phyloP scores from a whole-genome alignment of 64 coral and sea anemone genomes.

The Catalaphyllia jardinei region DNA sequence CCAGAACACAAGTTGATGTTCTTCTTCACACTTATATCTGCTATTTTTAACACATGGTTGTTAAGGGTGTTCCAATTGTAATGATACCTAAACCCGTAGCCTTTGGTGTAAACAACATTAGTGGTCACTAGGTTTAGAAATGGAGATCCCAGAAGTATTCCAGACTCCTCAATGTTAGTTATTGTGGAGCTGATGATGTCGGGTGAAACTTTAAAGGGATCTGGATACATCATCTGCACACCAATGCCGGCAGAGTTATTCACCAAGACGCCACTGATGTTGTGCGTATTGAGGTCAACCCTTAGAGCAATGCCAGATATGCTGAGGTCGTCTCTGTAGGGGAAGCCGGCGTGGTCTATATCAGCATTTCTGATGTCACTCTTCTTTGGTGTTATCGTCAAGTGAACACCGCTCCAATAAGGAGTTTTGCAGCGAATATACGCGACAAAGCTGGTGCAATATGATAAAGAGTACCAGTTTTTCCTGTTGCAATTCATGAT shows the following conservation, averaged over 20 bases:
- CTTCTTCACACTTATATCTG: slow-evolving; percentile 4
- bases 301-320: slow-evolving; percentile 56
- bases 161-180: slow-evolving; percentile 30
- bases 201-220: slow-evolving; percentile 12
- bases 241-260: slow-evolving; percentile 38
- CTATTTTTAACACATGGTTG: slow-evolving; percentile 21
- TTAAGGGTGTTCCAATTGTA: slow-evolving; percentile 30
- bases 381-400: slow-evolving; percentile 46
- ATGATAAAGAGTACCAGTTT: slow-evolving; percentile 15
- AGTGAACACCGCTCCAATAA: slow-evolving; percentile 69
- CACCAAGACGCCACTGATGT: slow-evolving; percentile 39
- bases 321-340: slow-evolving; percentile 62
- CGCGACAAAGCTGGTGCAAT: slow-evolving; percentile 20
- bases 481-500: slow-evolving; percentile 37
- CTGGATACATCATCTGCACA: slow-evolving; percentile 43
- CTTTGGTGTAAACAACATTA: slow-evolving; percentile 29
- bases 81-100: slow-evolving; percentile 19
- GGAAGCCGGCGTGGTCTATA: slow-evolving; percentile 54
- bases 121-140: slow-evolving; percentile 15
- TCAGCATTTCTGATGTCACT: slow-evolving; percentile 59
- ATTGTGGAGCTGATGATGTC: slow-evolving; percentile 45
- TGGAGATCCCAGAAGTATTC: slow-evolving; percentile 37
- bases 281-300: slow-evolving; percentile 58
- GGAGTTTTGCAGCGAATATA: slow-evolving; percentile 37
- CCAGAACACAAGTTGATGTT: slow-evolving; percentile 22